Evolutionary conservation across 2,797 vertebrate genomes (phyloP).

Genomic region (Sphenopsis melanotis): DNA sequence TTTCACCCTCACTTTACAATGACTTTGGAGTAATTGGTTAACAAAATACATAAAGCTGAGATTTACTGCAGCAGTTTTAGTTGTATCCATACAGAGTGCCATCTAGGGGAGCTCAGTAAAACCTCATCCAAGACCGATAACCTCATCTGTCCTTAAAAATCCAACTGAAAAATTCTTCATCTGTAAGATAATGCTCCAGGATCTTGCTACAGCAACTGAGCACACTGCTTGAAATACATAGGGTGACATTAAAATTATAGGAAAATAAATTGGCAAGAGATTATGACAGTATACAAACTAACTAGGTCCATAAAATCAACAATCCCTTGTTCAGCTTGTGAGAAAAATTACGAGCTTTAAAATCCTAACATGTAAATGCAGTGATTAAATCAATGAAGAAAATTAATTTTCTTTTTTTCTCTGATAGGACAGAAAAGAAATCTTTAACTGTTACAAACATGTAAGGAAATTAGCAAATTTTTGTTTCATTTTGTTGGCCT

Average conservation of each 20-base stretch:
- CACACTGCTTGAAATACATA: background rate
- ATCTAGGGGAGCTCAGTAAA: slow-evolving; percentile 21
- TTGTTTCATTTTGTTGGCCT: background rate
- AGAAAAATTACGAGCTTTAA: background rate
- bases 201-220: background rate
- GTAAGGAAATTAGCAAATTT: background rate
- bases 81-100: background rate
- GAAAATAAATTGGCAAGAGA: background rate
- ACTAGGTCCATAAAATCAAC: background rate
- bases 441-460: background rate
- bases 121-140: background rate
- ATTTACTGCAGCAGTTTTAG: background rate
- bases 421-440: background rate
- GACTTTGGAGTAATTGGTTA: background rate
- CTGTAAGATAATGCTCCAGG: background rate
- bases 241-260: background rate
- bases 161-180: background rate
- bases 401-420: background rate
- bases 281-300: background rate
- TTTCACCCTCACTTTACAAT: background rate
- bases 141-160: background rate
- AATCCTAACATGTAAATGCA: background rate
- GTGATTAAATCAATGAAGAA: background rate
- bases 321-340: background rate
- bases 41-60: background rate